Conservation (phyloP, 2,113 vertebrate species). For the Callithrix jacchus region DNA sequence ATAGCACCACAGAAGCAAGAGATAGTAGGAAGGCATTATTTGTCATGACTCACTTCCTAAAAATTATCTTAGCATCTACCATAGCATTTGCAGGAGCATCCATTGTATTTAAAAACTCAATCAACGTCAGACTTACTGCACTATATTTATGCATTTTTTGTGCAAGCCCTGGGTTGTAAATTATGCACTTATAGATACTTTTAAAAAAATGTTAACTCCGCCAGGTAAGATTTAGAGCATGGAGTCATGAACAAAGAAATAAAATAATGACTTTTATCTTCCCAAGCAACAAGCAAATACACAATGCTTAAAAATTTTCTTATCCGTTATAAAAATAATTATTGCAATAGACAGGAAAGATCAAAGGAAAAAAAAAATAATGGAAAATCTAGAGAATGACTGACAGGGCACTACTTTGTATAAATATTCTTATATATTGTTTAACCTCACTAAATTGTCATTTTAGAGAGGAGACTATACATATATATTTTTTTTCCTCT, state of each 20-base stretch:
- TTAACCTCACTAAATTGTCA: neutral
- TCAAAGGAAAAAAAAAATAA: neutral
- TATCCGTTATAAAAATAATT: neutral
- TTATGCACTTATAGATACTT: neutral
- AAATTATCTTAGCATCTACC: neutral
- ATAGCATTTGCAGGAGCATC: neutral
- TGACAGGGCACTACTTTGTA: neutral
- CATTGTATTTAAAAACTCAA: neutral
- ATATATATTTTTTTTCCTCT: neutral
- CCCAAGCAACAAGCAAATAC: neutral
- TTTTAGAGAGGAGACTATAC: neutral
- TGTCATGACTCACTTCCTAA: neutral
- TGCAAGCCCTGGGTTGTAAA: neutral
- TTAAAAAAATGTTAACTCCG: neutral
- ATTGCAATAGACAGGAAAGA: neutral
- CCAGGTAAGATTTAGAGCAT: neutral
- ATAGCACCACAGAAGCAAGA: slow-evolving; percentile 22
- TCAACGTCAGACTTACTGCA: neutral
- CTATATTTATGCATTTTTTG: neutral
- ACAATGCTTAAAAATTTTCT: neutral
- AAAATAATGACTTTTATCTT: neutral
- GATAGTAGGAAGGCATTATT: neutral
- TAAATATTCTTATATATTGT: neutral
- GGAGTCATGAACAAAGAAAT: neutral
- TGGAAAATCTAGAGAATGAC: neutral